These are phyloP conservation scores for Periphyllus acericola DNA, from an alignment of 2,888 invertebrate genomes.

Conservation along the genomic window DNA sequence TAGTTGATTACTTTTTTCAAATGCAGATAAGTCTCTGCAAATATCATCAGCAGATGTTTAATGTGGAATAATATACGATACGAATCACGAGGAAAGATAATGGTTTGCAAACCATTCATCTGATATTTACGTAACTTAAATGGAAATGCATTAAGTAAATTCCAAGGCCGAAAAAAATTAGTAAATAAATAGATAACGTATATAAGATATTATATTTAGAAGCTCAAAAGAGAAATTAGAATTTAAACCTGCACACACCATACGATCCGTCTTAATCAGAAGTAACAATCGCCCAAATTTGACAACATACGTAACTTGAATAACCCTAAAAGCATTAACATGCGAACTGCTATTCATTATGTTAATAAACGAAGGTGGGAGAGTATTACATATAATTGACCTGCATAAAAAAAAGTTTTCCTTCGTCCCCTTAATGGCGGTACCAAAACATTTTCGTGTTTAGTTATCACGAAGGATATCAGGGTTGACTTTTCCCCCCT, in stretches of 20 bases:
- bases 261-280: conserved; percentile 40
- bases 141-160: too few species aligned
- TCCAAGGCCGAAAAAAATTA: neutral
- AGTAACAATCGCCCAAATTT: conserved; percentile 17
- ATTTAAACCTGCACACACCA: neutral
- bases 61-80: too few species aligned
- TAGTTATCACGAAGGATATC: conserved; percentile 51
- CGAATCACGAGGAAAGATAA: too few species aligned
- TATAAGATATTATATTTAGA: neutral
- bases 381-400: conserved; percentile 25
- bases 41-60: too few species aligned
- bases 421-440: conserved; percentile 31
- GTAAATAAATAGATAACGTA: neutral
- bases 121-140: too few species aligned
- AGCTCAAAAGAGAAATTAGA: too few species aligned
- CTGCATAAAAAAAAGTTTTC: conserved; percentile 40
- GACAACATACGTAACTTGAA: conserved; percentile 17
- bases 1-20: too few species aligned
- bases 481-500: conserved; percentile 39
- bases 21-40: too few species aligned
- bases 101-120: too few species aligned
- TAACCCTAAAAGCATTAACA: conserved; percentile 20
- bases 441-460: conserved; percentile 53
- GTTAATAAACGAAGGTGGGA: conserved; percentile 48
- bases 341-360: conserved; percentile 50